Base-by-base conservation (phyloP, 1,140 invertebrate species). In the Calephelis nemesis region DNA sequence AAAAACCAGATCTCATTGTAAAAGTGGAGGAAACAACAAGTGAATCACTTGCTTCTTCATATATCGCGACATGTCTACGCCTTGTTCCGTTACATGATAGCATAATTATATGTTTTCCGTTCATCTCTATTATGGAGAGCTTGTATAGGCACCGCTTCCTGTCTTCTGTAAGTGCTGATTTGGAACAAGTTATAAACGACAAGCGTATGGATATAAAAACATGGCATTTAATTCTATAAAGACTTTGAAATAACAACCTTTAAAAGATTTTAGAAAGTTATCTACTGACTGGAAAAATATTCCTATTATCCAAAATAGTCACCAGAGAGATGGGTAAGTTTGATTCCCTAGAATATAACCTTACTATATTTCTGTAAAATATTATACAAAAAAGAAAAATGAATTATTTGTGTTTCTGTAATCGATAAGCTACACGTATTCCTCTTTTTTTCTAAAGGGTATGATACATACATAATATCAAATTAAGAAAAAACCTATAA, bases 111-210 rank as follows among this genome's bases (percentile, higher is more conserved):
- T 58, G 54, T 58, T 58, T 58, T 58, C 54, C 54, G 54, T 58
- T 58, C 54, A 40, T 58, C 54, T 58, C 54, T 71, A 70, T 74
- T 74, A 66, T 74, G 68, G 54, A 65, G 67, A 63, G 77, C 71
- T 70, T 73, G 70, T 78, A 68, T 76, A 74, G 69, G 68, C 76
- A 71, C 70, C 66, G 72, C 70, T 79, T 79, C 77, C 77, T 79
- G 77, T 79, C 71, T 76, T 78, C 67, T 74, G 66, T 73, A 65
- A 71, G 64, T 52, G 52, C 7, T 30, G 30, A 48, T 72, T 48
- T 70, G 71, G 73, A 54, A 13, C 40, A 63, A 70, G 65, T 66
- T 65, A 63, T 15, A 58, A 50, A 7, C 54, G 58, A 48, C 47
- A 9, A 12, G 68, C 63, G 62, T n/a, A 11, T 66, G 63, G 45